These are phyloP conservation scores for Tautogolabrus adspersus DNA, from an alignment of 2,113 vertebrate genomes.

Conservation along the genomic window DNA sequence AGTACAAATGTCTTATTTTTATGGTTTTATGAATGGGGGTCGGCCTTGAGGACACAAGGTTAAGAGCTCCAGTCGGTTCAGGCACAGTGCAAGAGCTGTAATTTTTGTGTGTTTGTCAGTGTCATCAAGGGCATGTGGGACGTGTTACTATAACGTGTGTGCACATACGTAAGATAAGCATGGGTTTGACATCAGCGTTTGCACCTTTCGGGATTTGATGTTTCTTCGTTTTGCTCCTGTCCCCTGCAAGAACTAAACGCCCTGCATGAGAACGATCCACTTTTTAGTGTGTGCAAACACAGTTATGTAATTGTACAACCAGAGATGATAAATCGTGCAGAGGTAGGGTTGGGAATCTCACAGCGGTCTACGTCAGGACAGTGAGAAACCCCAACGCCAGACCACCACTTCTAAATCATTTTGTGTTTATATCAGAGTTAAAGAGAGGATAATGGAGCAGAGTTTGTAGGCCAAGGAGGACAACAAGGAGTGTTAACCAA, in stretches of 20 bases:
- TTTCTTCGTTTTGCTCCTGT: not conserved
- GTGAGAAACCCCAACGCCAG: constrained; percentile 49
- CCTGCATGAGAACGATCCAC: not conserved
- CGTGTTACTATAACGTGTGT: not conserved
- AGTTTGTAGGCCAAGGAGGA: constrained; percentile 26
- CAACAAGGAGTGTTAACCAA: constrained; percentile 23
- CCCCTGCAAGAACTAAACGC: not conserved
- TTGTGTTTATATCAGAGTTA: constrained; percentile 11
- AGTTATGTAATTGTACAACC: constrained; percentile 70
- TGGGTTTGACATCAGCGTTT: constrained; percentile 2
- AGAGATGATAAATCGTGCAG: constrained; percentile 61
- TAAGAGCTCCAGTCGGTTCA: constrained; percentile 14
- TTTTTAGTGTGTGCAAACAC: constrained; percentile 42
- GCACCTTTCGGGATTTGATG: not conserved
- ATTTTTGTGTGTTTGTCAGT: not conserved
- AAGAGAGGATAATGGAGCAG: constrained; percentile 11
- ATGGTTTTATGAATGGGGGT: constrained; percentile 21
- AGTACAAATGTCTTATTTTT: constrained; percentile 29
- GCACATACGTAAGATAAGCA: not conserved
- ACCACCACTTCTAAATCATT: constrained; percentile 27
- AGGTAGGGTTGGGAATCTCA: constrained; percentile 45
- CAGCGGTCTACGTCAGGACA: constrained; percentile 57
- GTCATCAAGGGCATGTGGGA: constrained; percentile 19
- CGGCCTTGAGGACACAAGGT: not conserved
- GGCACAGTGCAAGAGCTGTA: rapidly evolving